phyloP scores from a whole-genome alignment of 1,140 invertebrate species.

The Holotrichia oblita region DNA sequence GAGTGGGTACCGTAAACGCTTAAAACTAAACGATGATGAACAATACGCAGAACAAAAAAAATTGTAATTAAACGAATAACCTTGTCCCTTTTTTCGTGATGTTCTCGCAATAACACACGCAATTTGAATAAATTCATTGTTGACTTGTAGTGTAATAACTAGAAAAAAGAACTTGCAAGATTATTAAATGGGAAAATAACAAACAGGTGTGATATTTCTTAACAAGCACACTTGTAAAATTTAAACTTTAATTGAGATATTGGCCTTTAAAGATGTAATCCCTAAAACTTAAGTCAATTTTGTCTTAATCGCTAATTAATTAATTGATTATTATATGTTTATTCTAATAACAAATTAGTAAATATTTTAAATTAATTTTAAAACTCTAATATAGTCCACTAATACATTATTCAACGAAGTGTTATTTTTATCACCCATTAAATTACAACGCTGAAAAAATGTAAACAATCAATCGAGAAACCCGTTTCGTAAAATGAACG shows the following conservation, averaged over 20 bases:
- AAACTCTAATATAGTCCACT: background rate
- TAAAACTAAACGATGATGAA: no score
- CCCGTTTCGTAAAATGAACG: background rate
- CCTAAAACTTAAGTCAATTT: no score
- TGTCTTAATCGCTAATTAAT: background rate
- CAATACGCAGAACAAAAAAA: no score
- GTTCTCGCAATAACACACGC: background rate
- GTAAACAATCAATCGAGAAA: background rate
- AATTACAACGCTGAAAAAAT: background rate
- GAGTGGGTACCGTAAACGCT: no score
- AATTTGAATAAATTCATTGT: background rate
- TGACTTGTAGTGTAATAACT: background rate
- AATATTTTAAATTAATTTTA: background rate
- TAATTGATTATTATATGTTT: background rate
- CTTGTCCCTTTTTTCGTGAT: background rate
- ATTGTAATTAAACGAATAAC: background rate
- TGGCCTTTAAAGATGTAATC: no score
- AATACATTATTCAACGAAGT: constrained; percentile 8
- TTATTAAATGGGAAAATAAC: background rate
- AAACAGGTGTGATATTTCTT: background rate
- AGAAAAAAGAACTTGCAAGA: background rate
- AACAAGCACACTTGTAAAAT: background rate
- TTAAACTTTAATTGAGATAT: no score
- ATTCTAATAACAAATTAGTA: background rate
- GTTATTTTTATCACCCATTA: background rate